Base-by-base conservation (phyloP, 2,113 vertebrate species). In the Lepus americanus region DNA sequence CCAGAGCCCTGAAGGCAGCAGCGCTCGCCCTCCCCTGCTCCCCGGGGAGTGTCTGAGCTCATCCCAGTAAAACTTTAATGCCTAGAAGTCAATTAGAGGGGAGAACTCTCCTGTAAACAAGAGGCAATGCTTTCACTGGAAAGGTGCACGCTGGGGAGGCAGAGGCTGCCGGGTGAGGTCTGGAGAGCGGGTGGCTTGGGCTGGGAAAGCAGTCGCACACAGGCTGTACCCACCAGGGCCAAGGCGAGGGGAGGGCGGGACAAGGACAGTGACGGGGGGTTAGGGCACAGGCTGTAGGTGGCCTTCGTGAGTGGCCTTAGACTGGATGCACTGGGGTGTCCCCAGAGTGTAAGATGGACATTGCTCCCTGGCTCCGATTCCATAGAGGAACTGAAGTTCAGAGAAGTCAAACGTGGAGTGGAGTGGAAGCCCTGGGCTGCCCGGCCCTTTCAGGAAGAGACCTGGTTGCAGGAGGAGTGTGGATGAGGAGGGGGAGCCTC, bases 51-150 rank as follows among this genome's bases (percentile, higher is more conserved):
- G 79, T 96, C 96, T 97, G 97, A 98, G 96, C 73, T 96, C 97
- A 97, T 97, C 80, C 91, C 76, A 25, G 96, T 98, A 92, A 98
- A 97, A 97, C 89, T 97, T 97, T 98, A 97, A 98, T 98, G 97
- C 90, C 89, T 97, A 96, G 74, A 95, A 98, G 96, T 97, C 97
- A 96, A 97, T 98, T 97, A 98, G 96, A 87, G 94, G 33, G n/a
- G 95, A 87, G 95, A 94, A 81, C 94, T 95, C 96, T 96, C 78
- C 88, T 96, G 91, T 97, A 97, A 97, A 97, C 97, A 96, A 82
- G 90, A 95, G 83, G 95, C 93, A 59, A 69, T 81, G 96, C 96
- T 96, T 96, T 97, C 97, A 96, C 96, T 97, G 96, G 96, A 95
- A 96, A 95, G 97, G 97, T 97, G 94, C 89, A 94, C 96, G 94